These are phyloP conservation scores for Ceriagrion tenellum DNA, from an alignment of 2,888 invertebrate genomes.

Conservation along the genomic window DNA sequence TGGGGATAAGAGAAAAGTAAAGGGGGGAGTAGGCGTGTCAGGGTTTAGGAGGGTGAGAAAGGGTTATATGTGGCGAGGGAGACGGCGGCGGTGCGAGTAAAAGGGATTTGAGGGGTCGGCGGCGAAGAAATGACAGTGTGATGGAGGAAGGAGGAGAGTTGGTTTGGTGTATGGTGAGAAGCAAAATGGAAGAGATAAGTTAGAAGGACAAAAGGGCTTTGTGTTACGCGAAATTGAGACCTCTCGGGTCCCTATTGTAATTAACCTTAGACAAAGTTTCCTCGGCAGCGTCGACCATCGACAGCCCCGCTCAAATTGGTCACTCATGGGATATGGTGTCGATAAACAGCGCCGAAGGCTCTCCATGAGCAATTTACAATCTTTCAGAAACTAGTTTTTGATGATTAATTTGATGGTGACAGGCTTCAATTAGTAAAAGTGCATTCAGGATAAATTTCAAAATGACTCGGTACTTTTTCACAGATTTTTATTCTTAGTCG, in stretches of 20 bases:
- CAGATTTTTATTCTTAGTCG: too few relatives aligned
- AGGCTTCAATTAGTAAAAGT: too few relatives aligned
- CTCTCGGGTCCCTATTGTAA: not conserved
- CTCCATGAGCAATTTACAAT: not conserved
- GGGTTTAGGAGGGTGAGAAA: not conserved
- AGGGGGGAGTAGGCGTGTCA: not conserved
- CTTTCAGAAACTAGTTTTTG: too few relatives aligned
- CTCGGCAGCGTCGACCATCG: not conserved
- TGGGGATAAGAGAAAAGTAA: not conserved
- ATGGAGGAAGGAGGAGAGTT: not conserved
- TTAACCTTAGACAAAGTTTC: constrained; percentile 12
- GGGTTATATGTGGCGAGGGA: not conserved
- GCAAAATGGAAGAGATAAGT: not conserved
- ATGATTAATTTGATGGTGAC: too few relatives aligned
- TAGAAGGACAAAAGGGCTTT: not conserved
- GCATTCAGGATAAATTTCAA: too few relatives aligned
- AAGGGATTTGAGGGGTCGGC: not conserved
- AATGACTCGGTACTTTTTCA: too few relatives aligned
- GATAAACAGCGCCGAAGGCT: not conserved
- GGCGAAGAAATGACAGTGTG: not conserved
- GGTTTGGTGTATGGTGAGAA: not conserved
- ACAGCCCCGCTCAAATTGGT: not conserved
- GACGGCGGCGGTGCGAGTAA: not conserved
- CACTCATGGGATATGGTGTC: not conserved
- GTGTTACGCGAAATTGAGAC: constrained; percentile 17